phyloP scores from a whole-genome alignment of 2,888 invertebrate genomes.

The Cetonia aurata region DNA sequence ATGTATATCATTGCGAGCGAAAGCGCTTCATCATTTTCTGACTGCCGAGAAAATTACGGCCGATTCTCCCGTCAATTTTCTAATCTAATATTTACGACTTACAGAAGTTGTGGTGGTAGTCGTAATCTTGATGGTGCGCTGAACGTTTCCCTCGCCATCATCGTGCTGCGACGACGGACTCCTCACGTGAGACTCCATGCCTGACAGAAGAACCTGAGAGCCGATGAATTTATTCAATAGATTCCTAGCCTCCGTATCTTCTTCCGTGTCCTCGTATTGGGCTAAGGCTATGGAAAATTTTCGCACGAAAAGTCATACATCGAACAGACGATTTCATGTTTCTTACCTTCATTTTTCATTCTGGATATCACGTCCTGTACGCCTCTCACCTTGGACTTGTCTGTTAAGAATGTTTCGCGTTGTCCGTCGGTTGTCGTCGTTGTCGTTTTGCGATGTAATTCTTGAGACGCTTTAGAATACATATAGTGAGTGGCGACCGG shows the following conservation, averaged over 20 bases:
- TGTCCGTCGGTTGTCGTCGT: slow-evolving; percentile 46
- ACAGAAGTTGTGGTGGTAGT: slow-evolving; percentile 54
- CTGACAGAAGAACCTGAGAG: slow-evolving; percentile 83
- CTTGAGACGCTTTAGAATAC: slow-evolving; percentile 17
- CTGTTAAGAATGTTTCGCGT: slow-evolving; percentile 74
- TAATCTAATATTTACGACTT: slow-evolving; percentile 40
- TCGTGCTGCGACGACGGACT: slow-evolving; percentile 43
- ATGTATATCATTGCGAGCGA: not conserved
- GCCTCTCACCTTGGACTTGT: slow-evolving; percentile 77
- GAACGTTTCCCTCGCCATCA: slow-evolving; percentile 46
- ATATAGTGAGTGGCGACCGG: not conserved
- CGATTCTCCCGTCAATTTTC: too few relatives aligned
- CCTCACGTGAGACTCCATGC: slow-evolving; percentile 73
- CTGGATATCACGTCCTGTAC: slow-evolving; percentile 82
- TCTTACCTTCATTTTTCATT: slow-evolving; percentile 77
- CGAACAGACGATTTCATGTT: slow-evolving; percentile 5
- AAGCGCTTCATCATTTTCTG: slow-evolving; percentile 9
- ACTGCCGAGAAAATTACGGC: not conserved
- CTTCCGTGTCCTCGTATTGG: slow-evolving; percentile 75
- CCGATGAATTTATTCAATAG: slow-evolving; percentile 87
- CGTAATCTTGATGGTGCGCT: slow-evolving; percentile 53
- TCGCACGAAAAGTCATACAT: not conserved
- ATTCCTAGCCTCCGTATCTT: slow-evolving; percentile 80
- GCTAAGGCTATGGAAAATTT: slow-evolving; percentile 67
- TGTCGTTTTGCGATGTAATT: slow-evolving; percentile 33